These are phyloP conservation scores for Prionace glauca DNA, from an alignment of 2,797 vertebrate genomes.

Conservation along the genomic window DNA sequence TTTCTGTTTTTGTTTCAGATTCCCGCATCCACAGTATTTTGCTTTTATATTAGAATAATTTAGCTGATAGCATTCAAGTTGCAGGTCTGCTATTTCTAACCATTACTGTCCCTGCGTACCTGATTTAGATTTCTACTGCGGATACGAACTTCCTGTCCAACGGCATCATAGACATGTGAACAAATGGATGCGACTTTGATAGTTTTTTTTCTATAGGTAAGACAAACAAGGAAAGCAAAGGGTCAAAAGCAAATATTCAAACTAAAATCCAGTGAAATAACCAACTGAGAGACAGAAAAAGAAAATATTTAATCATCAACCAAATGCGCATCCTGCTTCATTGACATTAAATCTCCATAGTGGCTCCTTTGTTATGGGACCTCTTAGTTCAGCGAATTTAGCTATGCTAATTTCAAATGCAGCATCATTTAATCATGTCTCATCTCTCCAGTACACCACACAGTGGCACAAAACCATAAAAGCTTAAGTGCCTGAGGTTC, in stretches of 20 bases:
- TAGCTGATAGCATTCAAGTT: not conserved
- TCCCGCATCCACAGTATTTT: too few species aligned
- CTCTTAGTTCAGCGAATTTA: not conserved
- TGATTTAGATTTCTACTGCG: not conserved
- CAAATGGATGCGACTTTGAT: not conserved
- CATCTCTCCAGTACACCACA: not conserved
- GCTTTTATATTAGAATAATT: not conserved
- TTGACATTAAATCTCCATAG: not conserved
- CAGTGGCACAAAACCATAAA: not conserved
- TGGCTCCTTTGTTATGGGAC: not conserved
- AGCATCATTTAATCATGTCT: not conserved
- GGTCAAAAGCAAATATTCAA: not conserved
- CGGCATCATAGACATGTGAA: not conserved
- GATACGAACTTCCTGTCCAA: not conserved
- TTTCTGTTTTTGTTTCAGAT: too few species aligned
- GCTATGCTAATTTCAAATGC: not conserved
- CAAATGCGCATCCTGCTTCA: not conserved
- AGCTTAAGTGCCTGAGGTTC: not conserved
- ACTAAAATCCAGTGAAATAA: not conserved
- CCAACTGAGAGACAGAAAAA: not conserved
- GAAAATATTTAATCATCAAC: not conserved
- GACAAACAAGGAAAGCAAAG: not conserved
- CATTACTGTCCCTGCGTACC: not conserved
- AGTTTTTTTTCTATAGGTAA: not conserved
- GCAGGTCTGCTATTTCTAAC: not conserved